phyloP scores from a whole-genome alignment of 2,888 invertebrate species.

The Bursaphelenchus okinawaensis region DNA sequence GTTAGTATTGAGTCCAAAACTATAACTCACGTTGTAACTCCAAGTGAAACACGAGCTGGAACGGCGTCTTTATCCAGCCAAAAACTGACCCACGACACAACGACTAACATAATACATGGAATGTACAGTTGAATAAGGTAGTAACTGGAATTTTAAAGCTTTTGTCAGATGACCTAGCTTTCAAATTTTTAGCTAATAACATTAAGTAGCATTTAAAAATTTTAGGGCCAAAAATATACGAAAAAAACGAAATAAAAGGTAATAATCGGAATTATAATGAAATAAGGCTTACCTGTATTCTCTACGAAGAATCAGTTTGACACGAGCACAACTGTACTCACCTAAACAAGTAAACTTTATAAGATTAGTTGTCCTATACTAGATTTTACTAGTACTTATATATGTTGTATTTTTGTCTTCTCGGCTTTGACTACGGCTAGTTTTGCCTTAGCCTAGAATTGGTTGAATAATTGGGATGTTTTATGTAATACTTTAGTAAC shows the following conservation, averaged over 20 bases:
- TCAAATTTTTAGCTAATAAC: no score
- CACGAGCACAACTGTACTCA: slow-evolving; percentile 55
- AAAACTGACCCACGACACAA: slow-evolving; percentile 55
- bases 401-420: no score
- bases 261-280: neutral
- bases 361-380: no score
- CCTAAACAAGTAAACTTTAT: no score
- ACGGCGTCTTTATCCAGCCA: slow-evolving; percentile 58
- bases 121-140: slow-evolving; percentile 80
- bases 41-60: slow-evolving; percentile 57
- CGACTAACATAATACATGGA: slow-evolving; percentile 90
- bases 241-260: no score
- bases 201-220: no score
- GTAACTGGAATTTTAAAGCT: slow-evolving; percentile 42
- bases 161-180: neutral
- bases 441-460: no score
- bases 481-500: no score
- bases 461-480: no score
- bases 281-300: slow-evolving; percentile 46
- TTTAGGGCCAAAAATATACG: no score
- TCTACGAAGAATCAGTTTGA: slow-evolving; percentile 45
- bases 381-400: no score
- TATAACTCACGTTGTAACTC: slow-evolving; percentile 44
- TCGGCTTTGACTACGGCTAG: no score
- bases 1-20: neutral